These are phyloP conservation scores for Drosophila anomelani DNA, from an alignment of 2,888 invertebrate species.

Conservation along the genomic window DNA sequence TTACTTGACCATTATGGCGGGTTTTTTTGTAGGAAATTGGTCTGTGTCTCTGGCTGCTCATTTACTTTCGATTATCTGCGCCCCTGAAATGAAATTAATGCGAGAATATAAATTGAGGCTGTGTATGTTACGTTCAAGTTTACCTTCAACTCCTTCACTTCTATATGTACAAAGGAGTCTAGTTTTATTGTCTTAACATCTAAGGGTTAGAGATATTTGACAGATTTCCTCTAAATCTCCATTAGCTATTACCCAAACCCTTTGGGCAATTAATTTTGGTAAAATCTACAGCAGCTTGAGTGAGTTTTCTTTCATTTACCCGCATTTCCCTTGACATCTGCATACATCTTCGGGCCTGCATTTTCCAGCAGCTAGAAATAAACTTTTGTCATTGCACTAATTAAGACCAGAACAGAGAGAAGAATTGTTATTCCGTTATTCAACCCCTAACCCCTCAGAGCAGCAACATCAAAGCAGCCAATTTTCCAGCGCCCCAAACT, in stretches of 20 bases:
- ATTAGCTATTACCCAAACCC: slow-evolving; percentile 1
- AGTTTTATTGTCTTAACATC: not conserved
- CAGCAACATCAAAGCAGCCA: slow-evolving; percentile 45
- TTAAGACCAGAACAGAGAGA: slow-evolving; percentile 50
- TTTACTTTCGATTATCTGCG: slow-evolving; percentile 32
- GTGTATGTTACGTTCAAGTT: not conserved
- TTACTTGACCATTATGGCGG: slow-evolving; percentile 24
- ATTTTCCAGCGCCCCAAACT: slow-evolving; percentile 38
- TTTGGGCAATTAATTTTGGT: slow-evolving; percentile 29
- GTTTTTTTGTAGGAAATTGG: slow-evolving; percentile 18
- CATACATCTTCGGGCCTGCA: slow-evolving; percentile 56
- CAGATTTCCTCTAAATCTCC: slow-evolving; percentile 18
- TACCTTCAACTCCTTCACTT: not conserved
- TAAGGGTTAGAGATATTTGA: slow-evolving; percentile 6
- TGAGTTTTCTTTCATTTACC: slow-evolving; percentile 37
- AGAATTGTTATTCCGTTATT: slow-evolving; percentile 30
- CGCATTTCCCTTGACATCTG: slow-evolving; percentile 30
- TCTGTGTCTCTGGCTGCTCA: slow-evolving; percentile 27
- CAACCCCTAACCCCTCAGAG: not conserved
- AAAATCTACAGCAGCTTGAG: slow-evolving; percentile 21
- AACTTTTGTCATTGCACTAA: slow-evolving; percentile 55
- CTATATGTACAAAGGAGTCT: slow-evolving; percentile 1
- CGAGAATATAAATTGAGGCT: slow-evolving; percentile 13
- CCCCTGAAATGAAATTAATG: slow-evolving; percentile 35
- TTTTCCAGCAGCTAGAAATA: slow-evolving; percentile 29